Conservation (phyloP, 2,888 invertebrate genomes). For the Leucoma salicis region DNA sequence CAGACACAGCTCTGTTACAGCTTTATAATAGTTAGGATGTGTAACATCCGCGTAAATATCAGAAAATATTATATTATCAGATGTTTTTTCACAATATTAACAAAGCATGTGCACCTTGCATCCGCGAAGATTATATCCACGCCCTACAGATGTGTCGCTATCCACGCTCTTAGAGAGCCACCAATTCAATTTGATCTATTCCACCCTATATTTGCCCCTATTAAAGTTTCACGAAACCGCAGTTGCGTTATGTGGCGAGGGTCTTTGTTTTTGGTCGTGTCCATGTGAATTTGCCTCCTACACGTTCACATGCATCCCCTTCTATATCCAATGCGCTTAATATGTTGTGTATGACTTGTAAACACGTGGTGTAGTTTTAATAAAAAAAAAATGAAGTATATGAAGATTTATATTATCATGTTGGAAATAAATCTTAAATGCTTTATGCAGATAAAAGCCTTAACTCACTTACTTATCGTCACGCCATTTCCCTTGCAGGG, state of each 20-base stretch:
- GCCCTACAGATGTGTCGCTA: conserved; percentile 51
- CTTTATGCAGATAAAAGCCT: too few species aligned
- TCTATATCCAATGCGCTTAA: conserved; percentile 24
- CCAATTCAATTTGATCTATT: conserved; percentile 42
- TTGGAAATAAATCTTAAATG: too few species aligned
- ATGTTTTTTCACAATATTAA: too few species aligned
- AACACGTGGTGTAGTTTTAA: too few species aligned
- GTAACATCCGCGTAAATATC: too few species aligned
- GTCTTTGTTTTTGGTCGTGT: conserved; percentile 39
- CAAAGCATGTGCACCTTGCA: conserved; percentile 47
- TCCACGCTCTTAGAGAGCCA: conserved; percentile 40
- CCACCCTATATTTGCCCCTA: conserved; percentile 31
- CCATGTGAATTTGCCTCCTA: conserved; percentile 61
- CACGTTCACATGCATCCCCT: conserved; percentile 57
- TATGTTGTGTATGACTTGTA: conserved; percentile 19
- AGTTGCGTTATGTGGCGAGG: conserved; percentile 39
- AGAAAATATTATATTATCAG: too few species aligned
- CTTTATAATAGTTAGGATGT: too few species aligned
- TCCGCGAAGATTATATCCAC: conserved; percentile 51
- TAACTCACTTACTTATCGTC: too few species aligned
- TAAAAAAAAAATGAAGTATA: too few species aligned
- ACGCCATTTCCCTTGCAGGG: too few species aligned
- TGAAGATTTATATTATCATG: too few species aligned
- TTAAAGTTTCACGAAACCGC: conserved; percentile 21
- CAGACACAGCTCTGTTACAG: too few species aligned